Conservation (phyloP, 2,888 invertebrate genomes). For the Stenchaetothrips biformis region DNA sequence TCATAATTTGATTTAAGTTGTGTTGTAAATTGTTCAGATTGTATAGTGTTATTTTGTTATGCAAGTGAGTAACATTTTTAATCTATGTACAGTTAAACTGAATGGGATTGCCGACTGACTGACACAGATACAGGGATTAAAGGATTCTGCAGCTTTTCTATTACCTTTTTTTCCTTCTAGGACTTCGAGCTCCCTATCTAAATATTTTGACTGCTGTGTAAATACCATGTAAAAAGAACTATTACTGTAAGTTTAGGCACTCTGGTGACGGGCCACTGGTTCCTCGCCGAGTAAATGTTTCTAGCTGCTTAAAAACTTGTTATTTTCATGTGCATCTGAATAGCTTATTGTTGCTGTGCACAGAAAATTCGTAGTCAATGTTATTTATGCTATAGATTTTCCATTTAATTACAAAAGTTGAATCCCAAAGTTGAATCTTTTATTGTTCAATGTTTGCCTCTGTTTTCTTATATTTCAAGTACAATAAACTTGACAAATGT, state of each 20-base stretch:
- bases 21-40: conserved; percentile 1
- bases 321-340: neutral
- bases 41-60: neutral
- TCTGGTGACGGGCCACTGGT: neutral
- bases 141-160: neutral
- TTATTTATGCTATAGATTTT: neutral
- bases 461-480: neutral
- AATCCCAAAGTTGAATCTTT: neutral
- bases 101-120: conserved; percentile 5
- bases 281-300: neutral
- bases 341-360: neutral
- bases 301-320: neutral
- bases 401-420: neutral
- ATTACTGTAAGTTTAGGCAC: neutral
- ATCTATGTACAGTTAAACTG: neutral
- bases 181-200: neutral
- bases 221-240: neutral
- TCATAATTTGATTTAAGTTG: neutral
- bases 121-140: neutral
- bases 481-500: neutral
- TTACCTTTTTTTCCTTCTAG: neutral
- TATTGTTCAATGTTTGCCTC: neutral
- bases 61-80: neutral
- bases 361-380: conserved; percentile 8
- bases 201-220: neutral